phyloP scores from a whole-genome alignment of 1,140 invertebrate genomes.

The Idris sp. region DNA sequence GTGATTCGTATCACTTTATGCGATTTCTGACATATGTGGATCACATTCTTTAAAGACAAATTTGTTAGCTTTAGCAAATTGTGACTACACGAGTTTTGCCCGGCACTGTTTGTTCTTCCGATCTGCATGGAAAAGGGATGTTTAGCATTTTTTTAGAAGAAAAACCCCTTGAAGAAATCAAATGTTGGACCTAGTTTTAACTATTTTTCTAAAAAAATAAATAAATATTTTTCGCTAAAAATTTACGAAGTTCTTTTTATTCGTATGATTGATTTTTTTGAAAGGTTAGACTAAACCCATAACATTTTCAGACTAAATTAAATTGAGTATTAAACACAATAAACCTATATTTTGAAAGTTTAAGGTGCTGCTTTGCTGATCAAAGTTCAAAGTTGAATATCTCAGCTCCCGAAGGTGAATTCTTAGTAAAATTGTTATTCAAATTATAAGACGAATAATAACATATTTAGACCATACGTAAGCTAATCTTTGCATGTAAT shows the following conservation, averaged over 20 bases:
- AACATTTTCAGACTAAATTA: no score
- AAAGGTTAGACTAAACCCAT: no score
- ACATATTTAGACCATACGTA: slow-evolving; percentile 30
- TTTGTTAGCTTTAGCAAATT: slow-evolving; percentile 55
- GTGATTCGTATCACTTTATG: slow-evolving; percentile 62
- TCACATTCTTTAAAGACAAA: slow-evolving; percentile 50
- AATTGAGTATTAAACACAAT: background rate
- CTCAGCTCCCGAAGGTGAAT: slow-evolving; percentile 3
- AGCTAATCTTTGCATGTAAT: no score
- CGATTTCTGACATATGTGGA: slow-evolving; percentile 59
- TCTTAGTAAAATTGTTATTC: slow-evolving; percentile 30
- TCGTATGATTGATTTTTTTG: no score
- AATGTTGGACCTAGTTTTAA: no score
- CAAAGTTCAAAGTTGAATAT: slow-evolving; percentile 29
- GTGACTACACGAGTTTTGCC: background rate
- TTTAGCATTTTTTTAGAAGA: background rate
- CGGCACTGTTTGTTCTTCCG: slow-evolving; percentile 25
- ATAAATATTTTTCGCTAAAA: no score
- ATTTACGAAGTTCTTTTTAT: no score
- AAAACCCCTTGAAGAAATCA: no score
- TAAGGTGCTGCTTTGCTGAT: slow-evolving; percentile 15
- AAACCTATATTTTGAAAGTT: slow-evolving; percentile 2
- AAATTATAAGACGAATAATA: slow-evolving; percentile 22
- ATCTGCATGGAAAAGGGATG: background rate
- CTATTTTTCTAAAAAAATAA: no score